Evolutionary conservation across 2,797 vertebrate genomes (phyloP).

Genomic region (Enteromius thamalakanensis): DNA sequence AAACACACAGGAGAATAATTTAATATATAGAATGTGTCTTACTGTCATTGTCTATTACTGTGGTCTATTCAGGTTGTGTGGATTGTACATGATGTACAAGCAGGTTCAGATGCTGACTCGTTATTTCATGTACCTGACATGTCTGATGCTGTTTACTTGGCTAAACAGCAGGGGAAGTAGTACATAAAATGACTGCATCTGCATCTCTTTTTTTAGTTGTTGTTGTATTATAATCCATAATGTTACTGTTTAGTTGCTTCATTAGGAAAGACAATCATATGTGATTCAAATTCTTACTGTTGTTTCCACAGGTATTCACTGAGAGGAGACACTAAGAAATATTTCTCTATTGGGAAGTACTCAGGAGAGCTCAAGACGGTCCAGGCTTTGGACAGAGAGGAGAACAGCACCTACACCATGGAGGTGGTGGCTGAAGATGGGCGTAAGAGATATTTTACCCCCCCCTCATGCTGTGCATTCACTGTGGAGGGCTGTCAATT

Average conservation of each 20-base stretch:
- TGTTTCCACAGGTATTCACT: conserved; percentile 77
- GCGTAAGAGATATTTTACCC: conserved; percentile 69
- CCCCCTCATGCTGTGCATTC: background rate
- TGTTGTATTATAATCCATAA: background rate
- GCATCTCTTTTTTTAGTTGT: background rate
- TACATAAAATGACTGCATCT: background rate
- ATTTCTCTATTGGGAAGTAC: conserved; percentile 82
- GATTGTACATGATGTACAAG: background rate
- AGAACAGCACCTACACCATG: conserved; percentile 83
- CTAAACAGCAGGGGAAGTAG: conserved; percentile 2
- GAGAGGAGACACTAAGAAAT: conserved; percentile 81
- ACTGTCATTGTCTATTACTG: background rate
- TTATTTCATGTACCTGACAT: conserved; percentile 1
- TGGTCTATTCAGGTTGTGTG: background rate
- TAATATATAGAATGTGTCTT: background rate
- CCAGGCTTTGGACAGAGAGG: conserved; percentile 78
- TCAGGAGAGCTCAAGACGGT: conserved; percentile 82
- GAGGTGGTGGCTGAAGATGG: conserved; percentile 80
- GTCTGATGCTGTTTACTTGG: background rate
- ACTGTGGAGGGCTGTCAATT: conserved; percentile 22
- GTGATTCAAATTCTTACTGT: background rate
- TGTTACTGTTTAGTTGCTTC: background rate
- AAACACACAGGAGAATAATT: background rate
- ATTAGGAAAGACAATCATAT: background rate
- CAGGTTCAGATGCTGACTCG: background rate